Evolutionary conservation across 2,888 invertebrate species (phyloP).

Genomic region (Prosopocoilus inquinatus): DNA sequence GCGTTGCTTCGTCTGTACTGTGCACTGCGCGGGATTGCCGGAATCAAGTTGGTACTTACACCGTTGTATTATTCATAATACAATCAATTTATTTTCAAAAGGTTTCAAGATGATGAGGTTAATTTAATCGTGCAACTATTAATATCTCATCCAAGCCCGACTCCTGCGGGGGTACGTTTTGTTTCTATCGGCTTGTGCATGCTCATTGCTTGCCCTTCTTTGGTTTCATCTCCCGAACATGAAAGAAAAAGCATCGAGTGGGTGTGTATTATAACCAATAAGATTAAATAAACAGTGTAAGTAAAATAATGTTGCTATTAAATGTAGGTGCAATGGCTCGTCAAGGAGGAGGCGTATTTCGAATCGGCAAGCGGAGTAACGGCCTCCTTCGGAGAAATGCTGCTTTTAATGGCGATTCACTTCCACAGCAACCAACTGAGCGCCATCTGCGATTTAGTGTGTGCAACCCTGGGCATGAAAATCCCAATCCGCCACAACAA

Average conservation of each 20-base stretch:
- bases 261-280: slow-evolving; percentile 48
- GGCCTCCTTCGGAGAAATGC: slow-evolving; percentile 93
- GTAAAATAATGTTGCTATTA: background rate
- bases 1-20: slow-evolving; percentile 87
- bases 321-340: slow-evolving; percentile 74
- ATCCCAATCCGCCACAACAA: slow-evolving; percentile 84
- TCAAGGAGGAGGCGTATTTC: slow-evolving; percentile 85
- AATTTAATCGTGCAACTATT: slow-evolving; percentile 77
- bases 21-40: slow-evolving; percentile 88
- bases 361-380: slow-evolving; percentile 81
- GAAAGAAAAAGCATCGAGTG: slow-evolving; percentile 88
- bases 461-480: slow-evolving; percentile 93
- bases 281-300: background rate
- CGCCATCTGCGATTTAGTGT: slow-evolving; percentile 91
- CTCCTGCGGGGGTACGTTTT: slow-evolving; percentile 89
- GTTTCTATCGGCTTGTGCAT: slow-evolving; percentile 91
- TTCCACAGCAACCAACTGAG: slow-evolving; percentile 93
- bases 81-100: slow-evolving; percentile 36
- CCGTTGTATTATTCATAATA: background rate
- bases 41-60: slow-evolving; percentile 67
- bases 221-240: slow-evolving; percentile 68
- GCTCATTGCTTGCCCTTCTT: slow-evolving; percentile 89
- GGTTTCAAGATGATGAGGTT: slow-evolving; percentile 90
- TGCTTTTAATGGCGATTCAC: slow-evolving; percentile 93
- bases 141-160: slow-evolving; percentile 84